Base-by-base conservation (phyloP, 2,888 invertebrate genomes). In the Piscicola geometra region DNA sequence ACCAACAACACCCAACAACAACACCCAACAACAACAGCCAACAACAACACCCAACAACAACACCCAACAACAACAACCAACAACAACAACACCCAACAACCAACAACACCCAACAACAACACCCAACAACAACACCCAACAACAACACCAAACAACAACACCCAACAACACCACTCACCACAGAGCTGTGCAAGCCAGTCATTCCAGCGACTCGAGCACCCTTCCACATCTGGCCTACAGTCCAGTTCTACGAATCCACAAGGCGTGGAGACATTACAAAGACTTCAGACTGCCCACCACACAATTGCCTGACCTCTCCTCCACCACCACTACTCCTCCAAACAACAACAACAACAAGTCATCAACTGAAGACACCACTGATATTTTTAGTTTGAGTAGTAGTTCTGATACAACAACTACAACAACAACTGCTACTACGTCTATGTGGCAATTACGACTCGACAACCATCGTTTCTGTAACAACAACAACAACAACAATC, bases 231-330 rank as follows among this genome's bases (percentile, higher is more conserved):
- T 73, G 18, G 73, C 64, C 56, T 73, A 73, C 64, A 60, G 35
- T 60, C 73, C 73, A 12, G 64, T 73, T 15, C 35, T 73, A 25
- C 80, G 80, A 50, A 80, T 80, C 36, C 80, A 80, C 75, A 75
- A 80, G 64, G 80, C 80, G 9, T 80, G 80, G 80, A 76, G 80
- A 18, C 33, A 56, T 0, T 79, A 79, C 77, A 69, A 56, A 33
- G 70, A 52, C 1, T 32, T n/a, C 60, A 35, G 25, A 47, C 69
- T 47, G 30, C n/a, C 25, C 56, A 50, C 35, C 52, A 69, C n/a
- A 9, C 32, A 52, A n/a, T 0, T 41, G 12, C 0, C 12, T 15
- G 32, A 41, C 25, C n/a, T 28, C 28, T 21, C 21, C 47, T 21
- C 5, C 1, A 5, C 33, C 32, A 21, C 35, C 30, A 32, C n/a